Evolutionary conservation across 2,113 vertebrate genomes (phyloP).

Genomic region (Phyllostomus discolor): DNA sequence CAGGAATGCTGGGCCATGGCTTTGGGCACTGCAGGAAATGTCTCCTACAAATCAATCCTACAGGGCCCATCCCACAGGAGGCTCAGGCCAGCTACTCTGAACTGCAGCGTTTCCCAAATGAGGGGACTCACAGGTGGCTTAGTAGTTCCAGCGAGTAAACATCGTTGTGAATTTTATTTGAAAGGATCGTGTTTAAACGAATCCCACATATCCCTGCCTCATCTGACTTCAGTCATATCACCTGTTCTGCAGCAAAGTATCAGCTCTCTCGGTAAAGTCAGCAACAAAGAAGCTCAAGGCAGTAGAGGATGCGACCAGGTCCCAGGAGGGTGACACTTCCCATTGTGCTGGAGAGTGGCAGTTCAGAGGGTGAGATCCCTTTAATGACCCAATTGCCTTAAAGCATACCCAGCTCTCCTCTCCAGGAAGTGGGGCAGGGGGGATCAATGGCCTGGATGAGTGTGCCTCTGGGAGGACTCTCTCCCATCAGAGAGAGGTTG

Average conservation of each 20-base stretch:
- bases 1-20: not conserved
- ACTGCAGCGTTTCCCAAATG: not conserved
- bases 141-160: not conserved
- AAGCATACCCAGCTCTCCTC: not conserved
- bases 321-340: not conserved
- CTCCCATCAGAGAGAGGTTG: not conserved
- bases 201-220: not conserved
- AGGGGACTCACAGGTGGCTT: not conserved
- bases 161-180: not conserved
- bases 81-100: not conserved
- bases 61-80: too few species aligned
- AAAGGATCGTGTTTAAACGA: not conserved
- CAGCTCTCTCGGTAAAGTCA: not conserved
- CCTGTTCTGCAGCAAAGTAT: too few species aligned
- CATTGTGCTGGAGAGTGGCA: rapidly evolving
- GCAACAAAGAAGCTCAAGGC: not conserved
- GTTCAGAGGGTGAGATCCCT: not conserved
- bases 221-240: not conserved
- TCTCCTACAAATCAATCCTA: not conserved
- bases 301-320: not conserved
- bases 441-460: not conserved
- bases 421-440: not conserved
- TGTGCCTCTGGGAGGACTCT: not conserved
- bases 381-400: not conserved
- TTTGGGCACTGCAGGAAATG: not conserved